Conservation (phyloP, 1,140 invertebrate species). For the Drosophila melanica region DNA sequence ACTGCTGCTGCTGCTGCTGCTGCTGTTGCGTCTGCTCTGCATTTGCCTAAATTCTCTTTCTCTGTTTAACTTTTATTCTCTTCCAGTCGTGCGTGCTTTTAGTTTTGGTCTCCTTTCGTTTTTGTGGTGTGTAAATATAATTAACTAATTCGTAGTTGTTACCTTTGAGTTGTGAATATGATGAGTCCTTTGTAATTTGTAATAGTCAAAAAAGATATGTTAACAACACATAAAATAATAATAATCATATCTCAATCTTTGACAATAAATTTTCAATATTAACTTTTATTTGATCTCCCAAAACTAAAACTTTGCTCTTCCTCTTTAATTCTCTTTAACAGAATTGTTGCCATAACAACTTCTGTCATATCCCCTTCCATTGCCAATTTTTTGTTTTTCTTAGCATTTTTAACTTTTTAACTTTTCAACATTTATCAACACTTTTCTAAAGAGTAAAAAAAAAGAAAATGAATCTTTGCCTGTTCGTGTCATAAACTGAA, state of each 20-base stretch:
- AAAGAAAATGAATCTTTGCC: constrained; percentile 6
- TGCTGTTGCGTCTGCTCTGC: background rate
- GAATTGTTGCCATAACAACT: constrained; percentile 4
- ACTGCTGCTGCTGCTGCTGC: constrained; percentile 2
- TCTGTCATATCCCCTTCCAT: background rate
- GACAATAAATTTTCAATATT: no score
- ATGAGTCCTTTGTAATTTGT: no score
- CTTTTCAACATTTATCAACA: constrained; percentile 55
- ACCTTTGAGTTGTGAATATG: no score
- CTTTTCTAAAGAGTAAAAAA: constrained; percentile 10
- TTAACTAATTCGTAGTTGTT: background rate
- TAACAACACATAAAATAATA: no score
- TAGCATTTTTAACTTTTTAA: constrained; percentile 18
- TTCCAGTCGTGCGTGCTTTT: constrained; percentile 39
- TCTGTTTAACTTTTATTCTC: constrained; percentile 27
- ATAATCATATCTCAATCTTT: no score
- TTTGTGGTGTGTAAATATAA: constrained; percentile 11
- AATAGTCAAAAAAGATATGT: no score
- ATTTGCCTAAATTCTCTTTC: constrained; percentile 40
- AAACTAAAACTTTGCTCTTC: background rate
- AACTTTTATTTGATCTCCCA: background rate
- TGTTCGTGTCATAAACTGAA: constrained; percentile 58
- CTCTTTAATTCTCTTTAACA: background rate
- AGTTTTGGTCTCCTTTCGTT: constrained; percentile 8
- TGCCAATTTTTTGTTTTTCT: constrained; percentile 13